Evolutionary conservation across 1,140 invertebrate genomes (phyloP).

Genomic region (Drosophila triauraria): DNA sequence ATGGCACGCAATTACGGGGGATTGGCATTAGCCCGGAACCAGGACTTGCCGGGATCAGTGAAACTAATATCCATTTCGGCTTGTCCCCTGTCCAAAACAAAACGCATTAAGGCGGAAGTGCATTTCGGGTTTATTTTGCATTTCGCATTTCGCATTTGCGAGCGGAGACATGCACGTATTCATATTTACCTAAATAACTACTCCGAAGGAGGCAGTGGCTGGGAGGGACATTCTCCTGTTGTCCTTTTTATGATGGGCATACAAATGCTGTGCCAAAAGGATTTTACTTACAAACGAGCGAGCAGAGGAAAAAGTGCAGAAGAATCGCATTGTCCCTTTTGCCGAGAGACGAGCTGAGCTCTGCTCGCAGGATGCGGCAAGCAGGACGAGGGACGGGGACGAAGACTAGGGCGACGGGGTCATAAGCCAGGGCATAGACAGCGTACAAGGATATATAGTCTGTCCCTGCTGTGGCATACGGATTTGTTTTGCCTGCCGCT

Average conservation of each 20-base stretch:
- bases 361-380: background rate
- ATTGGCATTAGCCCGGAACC: constrained; percentile 32
- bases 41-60: constrained; percentile 25
- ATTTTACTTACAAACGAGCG: constrained; percentile 77
- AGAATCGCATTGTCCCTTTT: constrained; percentile 70
- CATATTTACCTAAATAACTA: constrained; percentile 65
- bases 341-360: constrained; percentile 1
- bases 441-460: constrained; percentile 56
- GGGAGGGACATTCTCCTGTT: constrained; percentile 35
- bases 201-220: background rate
- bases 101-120: constrained; percentile 78
- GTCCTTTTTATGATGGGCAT: constrained; percentile 71
- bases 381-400: background rate
- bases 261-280: constrained; percentile 71
- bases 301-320: constrained; percentile 73
- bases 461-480: constrained; percentile 55
- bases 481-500: constrained; percentile 59
- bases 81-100: constrained; percentile 61
- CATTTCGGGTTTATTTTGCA: constrained; percentile 69
- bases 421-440: constrained; percentile 59
- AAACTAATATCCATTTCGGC: constrained; percentile 51
- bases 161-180: constrained; percentile 66
- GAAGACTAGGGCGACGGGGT: constrained; percentile 26
- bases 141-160: constrained; percentile 48
- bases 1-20: constrained; percentile 40